Conservation (phyloP, 1,140 invertebrate genomes). For the Aricia agestis region DNA sequence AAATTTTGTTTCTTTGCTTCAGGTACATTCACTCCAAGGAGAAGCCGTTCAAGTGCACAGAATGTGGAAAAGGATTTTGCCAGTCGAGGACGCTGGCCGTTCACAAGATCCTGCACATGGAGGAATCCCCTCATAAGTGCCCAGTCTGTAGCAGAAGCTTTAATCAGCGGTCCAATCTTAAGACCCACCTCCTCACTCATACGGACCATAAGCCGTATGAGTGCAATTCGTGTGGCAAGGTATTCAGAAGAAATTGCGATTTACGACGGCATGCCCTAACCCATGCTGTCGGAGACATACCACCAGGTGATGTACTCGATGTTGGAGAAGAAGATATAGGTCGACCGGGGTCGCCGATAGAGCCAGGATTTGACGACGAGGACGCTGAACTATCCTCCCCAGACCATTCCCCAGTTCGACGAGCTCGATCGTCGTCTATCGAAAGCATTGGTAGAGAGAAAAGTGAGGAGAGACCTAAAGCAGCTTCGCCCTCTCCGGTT, state of each 20-base stretch:
- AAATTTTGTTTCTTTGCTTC: slow-evolving; percentile 69
- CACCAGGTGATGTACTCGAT: slow-evolving; percentile 81
- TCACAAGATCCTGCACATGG: slow-evolving; percentile 94
- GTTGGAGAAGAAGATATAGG: slow-evolving; percentile 80
- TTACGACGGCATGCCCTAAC: slow-evolving; percentile 89
- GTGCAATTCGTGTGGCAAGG: slow-evolving; percentile 92
- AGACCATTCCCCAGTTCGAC: slow-evolving; percentile 76
- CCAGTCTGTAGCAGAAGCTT: slow-evolving; percentile 92
- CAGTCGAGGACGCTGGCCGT: slow-evolving; percentile 95
- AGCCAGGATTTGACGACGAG: slow-evolving; percentile 77
- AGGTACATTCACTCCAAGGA: slow-evolving; percentile 98
- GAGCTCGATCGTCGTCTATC: slow-evolving; percentile 69
- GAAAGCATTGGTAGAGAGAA: slow-evolving; percentile 67
- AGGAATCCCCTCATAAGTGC: slow-evolving; percentile 94
- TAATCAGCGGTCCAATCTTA: slow-evolving; percentile 94
- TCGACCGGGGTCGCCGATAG: slow-evolving; percentile 66
- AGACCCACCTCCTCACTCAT: slow-evolving; percentile 95
- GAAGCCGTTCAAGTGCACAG: slow-evolving; percentile 96
- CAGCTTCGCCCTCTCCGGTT: slow-evolving; percentile 56
- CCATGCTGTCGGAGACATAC: slow-evolving; percentile 89
- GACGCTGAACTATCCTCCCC: slow-evolving; percentile 77
- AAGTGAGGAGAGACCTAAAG: slow-evolving; percentile 60
- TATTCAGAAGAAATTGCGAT: slow-evolving; percentile 91
- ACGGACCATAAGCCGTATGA: slow-evolving; percentile 97
- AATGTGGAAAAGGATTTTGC: slow-evolving; percentile 98